Evolutionary conservation across 2,888 invertebrate genomes (phyloP), one percentile per base, ranked within the genome.

Genomic region (Drosophila anomalata): DNA sequence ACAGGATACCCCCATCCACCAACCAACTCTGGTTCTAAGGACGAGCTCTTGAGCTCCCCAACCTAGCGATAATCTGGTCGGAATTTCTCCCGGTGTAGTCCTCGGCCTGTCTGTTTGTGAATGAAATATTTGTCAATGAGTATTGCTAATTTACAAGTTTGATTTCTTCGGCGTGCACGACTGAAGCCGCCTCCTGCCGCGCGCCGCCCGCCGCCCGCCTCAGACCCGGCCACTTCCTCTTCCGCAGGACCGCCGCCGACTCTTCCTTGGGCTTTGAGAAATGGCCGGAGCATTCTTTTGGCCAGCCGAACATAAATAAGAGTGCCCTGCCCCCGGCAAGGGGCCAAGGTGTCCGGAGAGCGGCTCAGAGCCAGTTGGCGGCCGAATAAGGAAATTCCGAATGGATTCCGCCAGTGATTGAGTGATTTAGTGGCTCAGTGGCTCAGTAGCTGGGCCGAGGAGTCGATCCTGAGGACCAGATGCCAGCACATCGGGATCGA

Each of bases 71-170:
- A 24, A 24, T 5, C 22, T 24, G 22, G 4, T 63, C 58, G 17
- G 47, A 48, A 52, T 39, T 39, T 42, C 41, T n/a, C 39, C n/a
- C 39, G n/a, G 39, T 42, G 50, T 55, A 63, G 65, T 20, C 24
- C 42, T 46, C 33, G 55, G 6, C 33, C 56, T 55, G 66, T 63
- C 74, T 66, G 56, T 56, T 73, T 67, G 73, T 66, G 78, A 77
- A 79, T 87, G 88, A 88, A 84, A 88, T 87, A 88, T 88, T 82
- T 82, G 87, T 87, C 79, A 88, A 88, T 88, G 89, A 88, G 87
- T 86, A 80, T 78, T 80, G 89, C 84, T 89, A 87, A 88, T 88
- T 88, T 89, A 83, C 89, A 89, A 87, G 89, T 88, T 85, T 88
- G 87, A 87, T 88, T 85, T 85, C 78, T 84, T 69, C 87, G 52